Percentiles rank a stretch among this genome's conserved stretches.
These are phyloP conservation scores for Blastobasis lacticolella DNA, from an alignment of 2,888 invertebrate genomes.

Conservation along the genomic window DNA sequence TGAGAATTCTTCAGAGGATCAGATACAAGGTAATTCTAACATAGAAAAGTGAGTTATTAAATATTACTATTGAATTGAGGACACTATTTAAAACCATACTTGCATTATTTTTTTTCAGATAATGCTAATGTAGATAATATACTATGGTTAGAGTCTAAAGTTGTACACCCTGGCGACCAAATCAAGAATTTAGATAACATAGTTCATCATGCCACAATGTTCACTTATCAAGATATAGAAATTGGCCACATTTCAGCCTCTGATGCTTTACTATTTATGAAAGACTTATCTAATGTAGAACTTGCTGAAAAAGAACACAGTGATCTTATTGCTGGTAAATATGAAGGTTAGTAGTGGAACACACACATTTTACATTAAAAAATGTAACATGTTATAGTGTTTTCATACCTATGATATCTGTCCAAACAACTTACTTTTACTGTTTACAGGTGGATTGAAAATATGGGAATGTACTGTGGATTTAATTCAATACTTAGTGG, in stretches of 20 bases:
- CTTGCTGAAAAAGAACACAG: slow-evolving; percentile 78
- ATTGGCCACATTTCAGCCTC: slow-evolving; percentile 63
- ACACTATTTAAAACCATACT: no score
- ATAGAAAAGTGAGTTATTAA: no score
- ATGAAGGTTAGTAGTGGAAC: slow-evolving; percentile 78
- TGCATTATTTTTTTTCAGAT: no score
- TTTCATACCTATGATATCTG: background rate
- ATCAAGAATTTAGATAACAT: slow-evolving; percentile 38
- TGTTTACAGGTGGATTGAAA: slow-evolving; percentile 88
- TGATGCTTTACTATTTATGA: slow-evolving; percentile 42
- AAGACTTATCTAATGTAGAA: slow-evolving; percentile 47
- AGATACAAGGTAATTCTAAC: no score
- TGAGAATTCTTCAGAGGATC: no score
- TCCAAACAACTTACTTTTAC: background rate
- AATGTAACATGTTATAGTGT: no score
- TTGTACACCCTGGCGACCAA: slow-evolving; percentile 40
- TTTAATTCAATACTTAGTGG: slow-evolving; percentile 78
- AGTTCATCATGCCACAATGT: slow-evolving; percentile 51
- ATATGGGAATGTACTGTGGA: slow-evolving; percentile 97
- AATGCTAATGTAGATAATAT: slow-evolving; percentile 10
- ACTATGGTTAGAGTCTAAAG: slow-evolving; percentile 44
- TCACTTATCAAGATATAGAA: slow-evolving; percentile 52
- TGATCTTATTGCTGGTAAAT: slow-evolving; percentile 83
- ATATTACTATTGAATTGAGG: no score
- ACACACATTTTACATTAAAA: no score